Percentiles rank a stretch among this genome's conserved stretches.
Evolutionary conservation across 2,888 invertebrate species (phyloP).

Genomic region (Apamea crenata): DNA sequence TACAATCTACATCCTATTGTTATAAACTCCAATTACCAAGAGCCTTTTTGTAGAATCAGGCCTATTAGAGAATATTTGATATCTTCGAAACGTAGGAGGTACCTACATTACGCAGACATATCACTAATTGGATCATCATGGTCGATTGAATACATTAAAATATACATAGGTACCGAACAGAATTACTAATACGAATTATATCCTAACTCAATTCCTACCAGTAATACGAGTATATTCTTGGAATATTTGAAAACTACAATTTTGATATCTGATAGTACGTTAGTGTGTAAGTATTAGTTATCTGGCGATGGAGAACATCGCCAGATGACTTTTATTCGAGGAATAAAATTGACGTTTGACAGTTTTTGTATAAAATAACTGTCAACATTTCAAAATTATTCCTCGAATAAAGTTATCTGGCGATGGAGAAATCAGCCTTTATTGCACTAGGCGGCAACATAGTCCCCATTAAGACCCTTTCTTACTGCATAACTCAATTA

Average conservation of each 20-base stretch:
- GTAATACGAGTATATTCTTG: not conserved
- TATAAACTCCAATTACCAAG: not conserved
- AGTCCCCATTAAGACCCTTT: too few relatives aligned
- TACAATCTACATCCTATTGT: not conserved
- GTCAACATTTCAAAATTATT: too few relatives aligned
- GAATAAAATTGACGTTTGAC: too few relatives aligned
- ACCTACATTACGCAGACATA: not conserved
- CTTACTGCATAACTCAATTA: too few relatives aligned
- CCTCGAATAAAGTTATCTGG: too few relatives aligned
- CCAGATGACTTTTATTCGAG: too few relatives aligned
- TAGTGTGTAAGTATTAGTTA: not conserved
- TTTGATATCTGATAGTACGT: not conserved
- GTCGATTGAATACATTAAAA: slow-evolving; percentile 17
- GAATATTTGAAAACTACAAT: not conserved
- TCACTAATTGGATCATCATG: slow-evolving; percentile 27
- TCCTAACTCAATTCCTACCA: not conserved
- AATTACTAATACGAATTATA: not conserved
- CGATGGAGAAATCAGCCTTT: too few relatives aligned
- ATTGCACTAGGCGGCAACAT: too few relatives aligned
- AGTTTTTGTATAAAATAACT: too few relatives aligned
- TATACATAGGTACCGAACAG: not conserved
- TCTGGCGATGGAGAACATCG: too few relatives aligned
- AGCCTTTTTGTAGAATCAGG: not conserved
- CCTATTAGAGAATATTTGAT: slow-evolving; percentile 7
- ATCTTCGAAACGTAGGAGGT: not conserved